Base-by-base conservation (phyloP, 2,797 vertebrate genomes). In the Harpagifer antarcticus region DNA sequence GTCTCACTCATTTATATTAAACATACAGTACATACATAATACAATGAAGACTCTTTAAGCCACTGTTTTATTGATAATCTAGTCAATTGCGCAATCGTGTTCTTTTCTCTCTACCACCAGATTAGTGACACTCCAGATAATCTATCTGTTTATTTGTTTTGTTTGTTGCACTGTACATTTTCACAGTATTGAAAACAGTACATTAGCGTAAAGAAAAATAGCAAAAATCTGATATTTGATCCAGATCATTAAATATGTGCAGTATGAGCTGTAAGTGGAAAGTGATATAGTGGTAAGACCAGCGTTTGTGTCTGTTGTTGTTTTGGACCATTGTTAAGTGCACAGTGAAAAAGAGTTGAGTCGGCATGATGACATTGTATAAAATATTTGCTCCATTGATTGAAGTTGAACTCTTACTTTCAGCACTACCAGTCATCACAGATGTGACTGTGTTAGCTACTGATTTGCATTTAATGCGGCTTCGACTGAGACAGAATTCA, bases 1-100 rank as follows among this genome's bases (percentile, higher is more conserved):
- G 49, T 81, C 86, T 83, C 45, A 72, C 74, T 74, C 47, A 59
- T 72, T 70, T 74, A 78, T 82, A 82, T 86, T 74, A 77, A 78
- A 84, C 72, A 70, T 54, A 76, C 59, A 72, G 68, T 54, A 76
- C 56, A 72, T 61, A 78, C 69, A 43, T 67, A 78, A 72, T 64
- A 42, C 80, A 71, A 79, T 82, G 68, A 54, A 74, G 68, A 72
- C 79, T 60, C 8, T 74, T 77, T 68, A 67, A 66, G 67, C 69
- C 63, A 61, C 58, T 69, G 43, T 74, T 73, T 42, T 74, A 54
- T 78, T 83, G 61, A 78, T 76, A 17, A 78, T 76, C 17, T 49
- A 56, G 37, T 44, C 53, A 50, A 27, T 58, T 67, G 58, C 45
- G 57, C 56, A 77, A 50, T 70, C 31, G 43, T 73, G 78, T 57